These are phyloP conservation scores for Aulostomus chinensis DNA, from an alignment of 2,797 vertebrate genomes.

Conservation along the genomic window DNA sequence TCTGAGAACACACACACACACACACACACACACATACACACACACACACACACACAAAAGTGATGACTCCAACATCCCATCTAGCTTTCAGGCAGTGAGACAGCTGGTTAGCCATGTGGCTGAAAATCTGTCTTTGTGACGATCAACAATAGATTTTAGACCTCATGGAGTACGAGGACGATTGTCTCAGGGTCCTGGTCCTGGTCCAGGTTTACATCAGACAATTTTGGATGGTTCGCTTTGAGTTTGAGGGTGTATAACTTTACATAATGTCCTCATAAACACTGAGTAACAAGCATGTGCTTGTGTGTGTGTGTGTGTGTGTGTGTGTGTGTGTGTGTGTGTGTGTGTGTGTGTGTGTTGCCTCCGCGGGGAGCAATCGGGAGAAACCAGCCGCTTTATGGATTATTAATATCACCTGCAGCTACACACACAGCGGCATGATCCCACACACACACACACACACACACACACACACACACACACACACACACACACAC, in stretches of 20 bases:
- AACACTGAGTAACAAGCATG: background rate
- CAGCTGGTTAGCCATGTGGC: too few relatives aligned
- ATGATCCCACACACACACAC: background rate
- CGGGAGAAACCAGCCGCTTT: constrained; percentile 58
- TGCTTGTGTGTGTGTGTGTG: constrained; percentile 3
- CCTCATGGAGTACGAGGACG: too few relatives aligned
- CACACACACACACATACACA: background rate
- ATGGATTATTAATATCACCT: constrained; percentile 73
- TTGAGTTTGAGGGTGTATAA: background rate
- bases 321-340: constrained; percentile 1
- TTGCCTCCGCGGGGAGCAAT: constrained; percentile 47
- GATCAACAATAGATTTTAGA: too few relatives aligned
- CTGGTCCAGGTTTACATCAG: background rate
- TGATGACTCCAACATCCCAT: constrained; percentile 6
- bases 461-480: background rate
- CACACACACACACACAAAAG: background rate
- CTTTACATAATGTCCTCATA: background rate
- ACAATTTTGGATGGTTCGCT: background rate
- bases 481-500: background rate
- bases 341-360: constrained; percentile 3
- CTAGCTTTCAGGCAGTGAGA: constrained; percentile 20
- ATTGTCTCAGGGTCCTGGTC: background rate
- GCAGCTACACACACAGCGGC: constrained; percentile 43
- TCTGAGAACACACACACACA: background rate
- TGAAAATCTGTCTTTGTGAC: too few relatives aligned